phyloP scores from a whole-genome alignment of 2,797 vertebrate species.

The Eutrigla gurnardus region DNA sequence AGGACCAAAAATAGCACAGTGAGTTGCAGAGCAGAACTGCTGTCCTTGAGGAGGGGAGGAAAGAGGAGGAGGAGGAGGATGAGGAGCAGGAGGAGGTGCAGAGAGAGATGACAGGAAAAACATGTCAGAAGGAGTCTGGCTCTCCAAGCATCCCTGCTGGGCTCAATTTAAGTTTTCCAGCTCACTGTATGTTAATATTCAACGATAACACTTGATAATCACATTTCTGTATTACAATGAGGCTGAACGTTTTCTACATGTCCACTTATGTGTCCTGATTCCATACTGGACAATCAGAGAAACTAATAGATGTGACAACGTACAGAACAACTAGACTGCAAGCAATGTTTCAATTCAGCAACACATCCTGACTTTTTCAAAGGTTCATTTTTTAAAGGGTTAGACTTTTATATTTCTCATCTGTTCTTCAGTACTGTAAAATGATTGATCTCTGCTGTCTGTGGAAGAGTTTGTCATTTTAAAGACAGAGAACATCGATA shows the following conservation, averaged over 20 bases:
- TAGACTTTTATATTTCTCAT: neutral
- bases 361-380: neutral
- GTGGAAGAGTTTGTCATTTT: neutral
- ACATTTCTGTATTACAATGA: slow-evolving; percentile 5
- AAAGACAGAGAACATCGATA: neutral
- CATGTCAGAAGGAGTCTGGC: slow-evolving; percentile 57
- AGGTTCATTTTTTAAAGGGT: neutral
- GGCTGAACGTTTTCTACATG: neutral
- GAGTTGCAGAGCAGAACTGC: slow-evolving; percentile 84
- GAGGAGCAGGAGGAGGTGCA: slow-evolving; percentile 64
- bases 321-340: slow-evolving; percentile 7
- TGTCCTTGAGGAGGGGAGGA: slow-evolving; percentile 77
- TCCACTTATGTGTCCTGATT: slow-evolving; percentile 2
- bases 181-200: slow-evolving; percentile 1
- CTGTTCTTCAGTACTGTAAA: neutral
- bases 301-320: slow-evolving; percentile 9
- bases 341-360: neutral
- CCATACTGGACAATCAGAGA: neutral
- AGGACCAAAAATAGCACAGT: slow-evolving; percentile 86
- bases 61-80: slow-evolving; percentile 58
- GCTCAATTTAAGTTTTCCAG: slow-evolving; percentile 43
- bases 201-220: neutral
- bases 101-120: slow-evolving; percentile 60
- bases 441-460: neutral
- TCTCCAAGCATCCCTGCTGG: slow-evolving; percentile 43